A percentile compares a stretch with the other conserved stretches of the same genome.
These are phyloP conservation scores for Hyphantria cunea DNA, from an alignment of 1,140 invertebrate species.

Conservation along the genomic window DNA sequence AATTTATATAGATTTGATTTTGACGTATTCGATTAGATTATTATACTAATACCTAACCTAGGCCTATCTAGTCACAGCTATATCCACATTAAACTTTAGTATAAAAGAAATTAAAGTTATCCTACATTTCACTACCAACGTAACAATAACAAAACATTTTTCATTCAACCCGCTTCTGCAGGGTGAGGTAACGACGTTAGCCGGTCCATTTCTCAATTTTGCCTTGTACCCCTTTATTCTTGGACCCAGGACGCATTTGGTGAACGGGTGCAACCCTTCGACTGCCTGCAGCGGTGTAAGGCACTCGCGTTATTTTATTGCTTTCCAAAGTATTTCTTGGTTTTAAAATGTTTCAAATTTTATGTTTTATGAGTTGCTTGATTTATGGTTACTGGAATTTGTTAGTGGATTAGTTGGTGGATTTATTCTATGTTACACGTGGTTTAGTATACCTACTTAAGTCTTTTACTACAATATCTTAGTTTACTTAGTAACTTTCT, in stretches of 20 bases:
- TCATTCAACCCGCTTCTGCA: slow-evolving; percentile 57
- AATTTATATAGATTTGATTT: too few species aligned
- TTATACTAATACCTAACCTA: too few species aligned
- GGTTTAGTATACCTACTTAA: neutral
- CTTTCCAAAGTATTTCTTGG: slow-evolving; percentile 52
- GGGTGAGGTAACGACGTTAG: slow-evolving; percentile 73
- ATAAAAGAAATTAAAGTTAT: slow-evolving; percentile 30
- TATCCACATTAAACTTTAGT: too few species aligned
- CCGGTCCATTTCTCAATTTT: slow-evolving; percentile 80
- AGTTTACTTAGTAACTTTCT: too few species aligned
- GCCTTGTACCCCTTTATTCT: slow-evolving; percentile 60
- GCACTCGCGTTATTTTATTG: slow-evolving; percentile 63
- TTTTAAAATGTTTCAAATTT: slow-evolving; percentile 32
- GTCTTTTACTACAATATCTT: too few species aligned
- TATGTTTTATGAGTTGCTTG: slow-evolving; percentile 11
- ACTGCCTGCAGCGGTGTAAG: slow-evolving; percentile 57
- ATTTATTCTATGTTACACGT: neutral
- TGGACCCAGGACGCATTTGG: slow-evolving; percentile 65
- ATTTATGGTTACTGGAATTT: slow-evolving; percentile 7
- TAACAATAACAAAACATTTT: slow-evolving; percentile 67
- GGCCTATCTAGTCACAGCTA: too few species aligned
- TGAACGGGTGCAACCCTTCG: slow-evolving; percentile 61
- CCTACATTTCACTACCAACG: slow-evolving; percentile 14
- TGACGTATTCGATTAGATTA: too few species aligned
- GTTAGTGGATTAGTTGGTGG: neutral